Evolutionary conservation across 37 sponge, comb jelly and placozoan species (phyloP).

Genomic region (Chondrosia reniformis): DNA sequence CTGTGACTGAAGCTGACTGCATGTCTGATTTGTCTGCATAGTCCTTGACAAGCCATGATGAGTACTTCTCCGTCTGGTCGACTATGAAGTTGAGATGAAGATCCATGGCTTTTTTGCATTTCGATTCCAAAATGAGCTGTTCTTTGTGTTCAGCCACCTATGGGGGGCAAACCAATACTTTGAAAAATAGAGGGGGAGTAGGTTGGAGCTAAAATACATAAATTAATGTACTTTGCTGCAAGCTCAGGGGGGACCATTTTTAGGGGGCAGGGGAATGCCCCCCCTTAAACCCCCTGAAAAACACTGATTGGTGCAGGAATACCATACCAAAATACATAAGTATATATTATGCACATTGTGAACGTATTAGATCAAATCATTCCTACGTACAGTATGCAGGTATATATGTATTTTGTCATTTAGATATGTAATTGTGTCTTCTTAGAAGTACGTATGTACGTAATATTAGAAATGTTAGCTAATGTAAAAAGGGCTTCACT

Average conservation of each 20-base stretch:
- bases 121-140: constrained; percentile 73
- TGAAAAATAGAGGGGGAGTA: background rate
- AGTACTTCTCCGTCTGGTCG: constrained; percentile 95
- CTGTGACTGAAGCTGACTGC: no score
- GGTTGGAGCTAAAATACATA: background rate
- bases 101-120: constrained; percentile 80
- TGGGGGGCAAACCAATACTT: no score
- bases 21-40: constrained; percentile 19
- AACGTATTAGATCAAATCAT: no score
- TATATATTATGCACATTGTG: no score
- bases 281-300: no score
- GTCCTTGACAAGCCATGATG: constrained; percentile 90
- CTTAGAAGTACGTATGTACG: background rate
- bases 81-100: constrained; percentile 88
- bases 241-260: no score
- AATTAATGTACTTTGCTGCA: no score
- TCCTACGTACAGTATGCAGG: background rate
- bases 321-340: no score
- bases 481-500: no score
- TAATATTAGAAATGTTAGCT: no score
- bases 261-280: no score
- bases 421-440: background rate
- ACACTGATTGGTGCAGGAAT: no score
- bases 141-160: constrained; percentile 82
- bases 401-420: background rate